Base-by-base conservation (phyloP, 2,797 vertebrate genomes). In the Telmatherina bonti region DNA sequence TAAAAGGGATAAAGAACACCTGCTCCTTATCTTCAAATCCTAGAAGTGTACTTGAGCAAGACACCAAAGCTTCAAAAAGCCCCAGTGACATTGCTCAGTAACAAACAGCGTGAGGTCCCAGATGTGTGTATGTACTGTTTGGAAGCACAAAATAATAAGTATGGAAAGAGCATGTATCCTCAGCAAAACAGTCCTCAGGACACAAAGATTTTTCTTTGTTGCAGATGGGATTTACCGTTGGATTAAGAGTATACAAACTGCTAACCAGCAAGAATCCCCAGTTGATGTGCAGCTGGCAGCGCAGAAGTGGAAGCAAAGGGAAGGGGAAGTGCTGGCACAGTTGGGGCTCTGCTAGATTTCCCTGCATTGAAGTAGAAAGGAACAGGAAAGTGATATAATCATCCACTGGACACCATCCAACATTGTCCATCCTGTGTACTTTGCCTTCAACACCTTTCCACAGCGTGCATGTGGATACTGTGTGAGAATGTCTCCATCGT, bases 301-400 rank as follows among this genome's bases (percentile, higher is more conserved):
- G 64, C 84, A 72, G 84, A 74, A 67, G 77, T 88, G 82, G 75
- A 72, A 84, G 72, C 52, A 7, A 62, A 74, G 77, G 84, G 83
- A 87, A 89, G 76, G 67, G 85, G 87, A 84, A 83, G 78, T 33
- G 27, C 67, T 76, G 82, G 78, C 85, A 82, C 80, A 69, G 84
- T 86, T 7, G 81, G 81, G 76, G 80, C 72, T 80, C 77, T 65
- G 26, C 71, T 76, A 83, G 83, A 85, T 83, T 86, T 83, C 83
- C 86, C 88, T 67, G 85, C 67, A 85, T 79, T 88, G 82, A 88
- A 88, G 80, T 74, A 67, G 68, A 86, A 74, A 89, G 88, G 85
- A 88, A 88, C 85, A 67, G 83, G 89, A 84, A 91, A 92, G 89
- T 92, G 90, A 91, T 85, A 89, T 92, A 91, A 93, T 92, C 89